Evolutionary conservation across 2,113 vertebrate species (phyloP), one percentile per base, ranked within the genome.

Genomic region (Corythornis vintsioides): DNA sequence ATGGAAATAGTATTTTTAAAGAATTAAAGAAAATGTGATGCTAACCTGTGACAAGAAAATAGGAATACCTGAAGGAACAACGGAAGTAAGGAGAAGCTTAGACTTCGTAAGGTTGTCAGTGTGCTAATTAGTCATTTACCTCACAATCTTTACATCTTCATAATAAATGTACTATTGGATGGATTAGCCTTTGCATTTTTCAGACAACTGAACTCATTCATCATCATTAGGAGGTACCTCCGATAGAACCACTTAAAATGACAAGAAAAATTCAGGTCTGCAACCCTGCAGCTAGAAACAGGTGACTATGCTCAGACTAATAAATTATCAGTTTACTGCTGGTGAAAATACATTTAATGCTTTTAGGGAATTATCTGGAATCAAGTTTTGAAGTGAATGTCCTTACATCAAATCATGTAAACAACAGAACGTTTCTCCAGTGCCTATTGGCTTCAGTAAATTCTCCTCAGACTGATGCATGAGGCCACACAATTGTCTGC

Each of bases 361-460:
- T 87, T 87, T 8, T 10, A 61, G 26, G 29, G 21, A 85, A 91
- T 77, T 82, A 72, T 12, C 43, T 67, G 35, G 35, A 76, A 91
- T 72, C 1, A 10, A 89, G 89, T 92, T 94, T 85, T 91, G 50
- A 87, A 87, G 55, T 53, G 92, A 83, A 91, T 87, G 82, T 79
- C 5, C 3, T 85, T 57, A 85, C 14, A 92, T 59, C 25, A 87
- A 87, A 92, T 82, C 52, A 83, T 1, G 4, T 77, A 80, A 91
- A 80, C 48, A 93, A 74, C 43, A 50, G n/a, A 66, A 64, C 21
- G 3, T n/a, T 82, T 65, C 45, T 25, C 52, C 70, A 52, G 48
- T 82, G 38, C 15, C 29, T 72, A 12, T 52, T 75, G 69, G 28
- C 47, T 74, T 83, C 59, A 57, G 31, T 53, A 65, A 75, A 75